Evolutionary conservation across 1,140 invertebrate species (phyloP).

Genomic region (Caligus rogercresseyi): DNA sequence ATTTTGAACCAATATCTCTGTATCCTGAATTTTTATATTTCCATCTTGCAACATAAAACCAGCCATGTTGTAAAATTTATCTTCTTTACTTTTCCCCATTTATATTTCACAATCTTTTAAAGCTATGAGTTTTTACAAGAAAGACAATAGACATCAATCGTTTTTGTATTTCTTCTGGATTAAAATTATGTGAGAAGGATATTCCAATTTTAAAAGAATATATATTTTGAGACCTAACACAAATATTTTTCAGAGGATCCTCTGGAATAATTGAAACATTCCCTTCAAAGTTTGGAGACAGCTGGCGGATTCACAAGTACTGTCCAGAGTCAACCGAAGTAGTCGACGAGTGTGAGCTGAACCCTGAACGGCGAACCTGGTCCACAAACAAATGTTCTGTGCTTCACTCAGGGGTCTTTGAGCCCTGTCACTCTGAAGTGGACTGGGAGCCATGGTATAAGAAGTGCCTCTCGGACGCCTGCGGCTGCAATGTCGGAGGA

Average conservation of each 20-base stretch:
- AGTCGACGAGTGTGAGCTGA: constrained; percentile 39
- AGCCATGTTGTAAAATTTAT: too few species aligned
- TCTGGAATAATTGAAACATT: constrained; percentile 49
- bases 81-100: too few species aligned
- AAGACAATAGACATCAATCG: too few species aligned
- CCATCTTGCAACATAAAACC: too few species aligned
- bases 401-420: constrained; percentile 50
- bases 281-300: constrained; percentile 56
- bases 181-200: too few species aligned
- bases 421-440: constrained; percentile 57
- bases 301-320: constrained; percentile 60
- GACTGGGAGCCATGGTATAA: constrained; percentile 39
- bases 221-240: too few species aligned
- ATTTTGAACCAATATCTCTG: too few species aligned
- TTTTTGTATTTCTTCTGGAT: too few species aligned
- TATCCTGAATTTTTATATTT: too few species aligned
- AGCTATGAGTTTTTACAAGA: too few species aligned
- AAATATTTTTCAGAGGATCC: constrained; percentile 52
- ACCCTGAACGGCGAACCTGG: constrained; percentile 57
- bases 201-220: too few species aligned
- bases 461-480: constrained; percentile 57
- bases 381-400: constrained; percentile 50
- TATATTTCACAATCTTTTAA: too few species aligned
- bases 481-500: constrained; percentile 66
- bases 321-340: constrained; percentile 40